Evolutionary conservation across 2,888 invertebrate species (phyloP).

Genomic region (Eupithecia abbreviata): DNA sequence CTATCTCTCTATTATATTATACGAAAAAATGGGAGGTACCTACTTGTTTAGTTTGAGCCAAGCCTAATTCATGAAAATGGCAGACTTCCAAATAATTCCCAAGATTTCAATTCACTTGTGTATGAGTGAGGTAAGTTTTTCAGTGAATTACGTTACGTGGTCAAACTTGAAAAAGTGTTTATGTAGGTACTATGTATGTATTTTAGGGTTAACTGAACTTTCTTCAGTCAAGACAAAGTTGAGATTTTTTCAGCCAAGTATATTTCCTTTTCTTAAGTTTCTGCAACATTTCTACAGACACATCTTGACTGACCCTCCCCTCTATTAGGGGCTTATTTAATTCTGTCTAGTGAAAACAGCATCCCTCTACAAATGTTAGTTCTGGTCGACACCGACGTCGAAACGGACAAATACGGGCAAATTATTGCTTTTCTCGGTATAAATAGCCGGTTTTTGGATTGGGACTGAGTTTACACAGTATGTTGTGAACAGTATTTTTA

Average conservation of each 20-base stretch:
- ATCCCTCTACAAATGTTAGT: conserved; percentile 73
- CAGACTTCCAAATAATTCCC: neutral
- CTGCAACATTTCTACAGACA: neutral
- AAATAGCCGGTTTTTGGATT: conserved; percentile 49
- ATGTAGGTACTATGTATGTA: neutral
- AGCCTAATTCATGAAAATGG: neutral
- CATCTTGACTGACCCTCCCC: conserved; percentile 44
- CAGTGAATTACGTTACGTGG: neutral
- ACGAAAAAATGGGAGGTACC: too few species aligned
- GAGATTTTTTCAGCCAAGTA: neutral
- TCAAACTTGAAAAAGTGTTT: neutral
- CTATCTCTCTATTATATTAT: too few species aligned
- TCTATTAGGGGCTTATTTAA: conserved; percentile 79
- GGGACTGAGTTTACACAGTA: conserved; percentile 41
- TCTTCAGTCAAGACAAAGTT: neutral
- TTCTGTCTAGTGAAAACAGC: conserved; percentile 76
- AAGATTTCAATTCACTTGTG: neutral
- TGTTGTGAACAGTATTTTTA: conserved; percentile 13
- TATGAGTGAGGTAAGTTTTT: neutral
- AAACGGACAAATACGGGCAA: conserved; percentile 76
- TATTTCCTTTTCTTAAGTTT: neutral
- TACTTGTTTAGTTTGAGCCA: neutral
- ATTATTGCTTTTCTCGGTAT: conserved; percentile 75
- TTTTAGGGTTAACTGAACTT: neutral
- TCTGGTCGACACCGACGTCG: conserved; percentile 64